Conservation (phyloP, 2,113 vertebrate genomes). For the Platycercus adscitus region DNA sequence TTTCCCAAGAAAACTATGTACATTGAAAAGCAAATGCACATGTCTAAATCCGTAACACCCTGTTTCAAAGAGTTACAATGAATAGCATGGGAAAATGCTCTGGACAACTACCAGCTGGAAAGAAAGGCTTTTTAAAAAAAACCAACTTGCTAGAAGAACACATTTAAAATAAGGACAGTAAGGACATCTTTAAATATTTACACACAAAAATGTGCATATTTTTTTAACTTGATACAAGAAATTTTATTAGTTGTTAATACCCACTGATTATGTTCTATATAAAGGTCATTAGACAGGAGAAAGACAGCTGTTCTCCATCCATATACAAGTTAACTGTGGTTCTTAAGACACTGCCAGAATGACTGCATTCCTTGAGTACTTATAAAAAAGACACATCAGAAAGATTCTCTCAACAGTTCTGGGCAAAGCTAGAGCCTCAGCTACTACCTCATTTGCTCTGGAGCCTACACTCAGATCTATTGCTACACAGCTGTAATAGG, state of each 20-base stretch:
- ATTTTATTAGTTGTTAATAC: slow-evolving; percentile 30
- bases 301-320: not conserved
- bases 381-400: not conserved
- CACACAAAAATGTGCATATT: not conserved
- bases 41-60: slow-evolving; percentile 33
- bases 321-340: not conserved
- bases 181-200: slow-evolving; percentile 18
- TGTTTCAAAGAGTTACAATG: not conserved
- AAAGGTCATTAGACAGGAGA: slow-evolving; percentile 8
- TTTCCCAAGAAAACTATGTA: slow-evolving; percentile 35
- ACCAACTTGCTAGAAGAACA: not conserved
- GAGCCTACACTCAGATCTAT: not conserved
- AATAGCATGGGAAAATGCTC: slow-evolving; percentile 8
- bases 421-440: not conserved
- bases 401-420: not conserved
- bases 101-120: slow-evolving; percentile 35
- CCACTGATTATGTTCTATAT: not conserved
- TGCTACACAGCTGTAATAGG: not conserved
- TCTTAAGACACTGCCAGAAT: not conserved
- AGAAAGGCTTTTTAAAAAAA: not conserved
- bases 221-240: not conserved
- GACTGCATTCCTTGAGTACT: not conserved
- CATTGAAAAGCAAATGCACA: slow-evolving; percentile 25
- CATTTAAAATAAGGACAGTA: not conserved
- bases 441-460: not conserved